Percentiles rank a stretch among this genome's conserved stretches.
phyloP scores from a whole-genome alignment of 2,888 invertebrate genomes.

The Coremacera marginata region DNA sequence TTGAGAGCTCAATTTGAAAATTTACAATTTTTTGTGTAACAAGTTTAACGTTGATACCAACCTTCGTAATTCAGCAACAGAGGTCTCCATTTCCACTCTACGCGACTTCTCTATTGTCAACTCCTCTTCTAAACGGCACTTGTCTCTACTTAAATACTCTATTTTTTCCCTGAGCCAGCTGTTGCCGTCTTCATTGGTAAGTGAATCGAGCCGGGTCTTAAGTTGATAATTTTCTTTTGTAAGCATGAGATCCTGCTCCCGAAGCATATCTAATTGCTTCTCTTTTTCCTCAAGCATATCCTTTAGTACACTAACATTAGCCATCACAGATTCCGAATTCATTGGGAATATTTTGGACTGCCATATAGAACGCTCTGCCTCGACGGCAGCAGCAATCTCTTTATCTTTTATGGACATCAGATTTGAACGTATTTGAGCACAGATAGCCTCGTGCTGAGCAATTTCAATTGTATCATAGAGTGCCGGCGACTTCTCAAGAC shows the following conservation, averaged over 20 bases:
- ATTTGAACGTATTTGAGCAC: constrained; percentile 78
- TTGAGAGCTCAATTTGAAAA: too few relatives aligned
- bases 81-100: constrained; percentile 71
- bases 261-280: constrained; percentile 75
- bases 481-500: constrained; percentile 77
- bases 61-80: constrained; percentile 72
- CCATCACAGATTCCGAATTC: constrained; percentile 65
- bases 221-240: constrained; percentile 77
- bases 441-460: constrained; percentile 73
- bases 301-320: constrained; percentile 76
- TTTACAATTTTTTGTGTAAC: not conserved
- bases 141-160: constrained; percentile 71
- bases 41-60: constrained; percentile 52
- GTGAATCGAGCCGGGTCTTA: constrained; percentile 77
- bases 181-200: constrained; percentile 76
- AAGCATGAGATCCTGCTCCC: constrained; percentile 74
- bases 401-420: constrained; percentile 72
- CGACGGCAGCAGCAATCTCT: constrained; percentile 71
- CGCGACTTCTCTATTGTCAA: constrained; percentile 66
- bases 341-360: constrained; percentile 58
- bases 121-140: constrained; percentile 68
- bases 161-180: constrained; percentile 70
- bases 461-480: constrained; percentile 70
- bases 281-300: constrained; percentile 80
- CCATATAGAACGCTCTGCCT: constrained; percentile 70